Base-by-base conservation (phyloP, 2,888 invertebrate species). In the Cetonia aurata region DNA sequence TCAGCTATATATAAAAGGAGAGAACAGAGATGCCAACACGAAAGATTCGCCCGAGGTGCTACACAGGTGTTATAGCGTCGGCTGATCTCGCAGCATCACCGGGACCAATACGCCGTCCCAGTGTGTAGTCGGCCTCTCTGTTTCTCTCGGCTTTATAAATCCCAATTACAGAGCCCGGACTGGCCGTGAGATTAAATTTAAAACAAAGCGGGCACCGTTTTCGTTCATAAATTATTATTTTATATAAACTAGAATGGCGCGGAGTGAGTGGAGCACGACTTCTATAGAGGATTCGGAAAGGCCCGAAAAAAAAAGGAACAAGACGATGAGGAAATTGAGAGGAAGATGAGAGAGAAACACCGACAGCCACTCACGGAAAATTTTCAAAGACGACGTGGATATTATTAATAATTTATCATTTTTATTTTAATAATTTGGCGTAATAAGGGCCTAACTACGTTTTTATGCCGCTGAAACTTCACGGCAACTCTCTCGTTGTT, bases 171-270 rank as follows among this genome's bases (percentile, higher is more conserved):
- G 82, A 82, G 82, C 46, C 82, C 81, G 82, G 81, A 80, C 79
- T 82, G 82, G 81, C 81, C 82, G 80, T 79, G 81, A 83, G 83
- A 83, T 83, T 83, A 83, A 83, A 83, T 83, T 83, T 81, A 81
- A 83, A 83, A 83, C 82, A 83, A 83, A 82, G 80, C 82, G 25
- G 3, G 25, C 25, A 78, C 48, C 31, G 60, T 33, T 41, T 46
- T 48, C 15, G 42, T 60, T 80, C 73, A 74, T 74, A 74, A 75
- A 72, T 78, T 78, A 78, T 74, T 77, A 75, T 74, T 75, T 73
- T 73, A 72, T 75, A 75, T 74, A 74, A 74, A 73, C 73, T 71
- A 75, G 75, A 60, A 60, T 60, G 3, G 25, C 25, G 25, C 25
- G 25, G 25, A 25, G 25, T 25, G 25, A 25, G 25, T 25, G 25